Evolutionary conservation across 2,888 invertebrate species (phyloP).

Genomic region (Agriopis leucophaearia): DNA sequence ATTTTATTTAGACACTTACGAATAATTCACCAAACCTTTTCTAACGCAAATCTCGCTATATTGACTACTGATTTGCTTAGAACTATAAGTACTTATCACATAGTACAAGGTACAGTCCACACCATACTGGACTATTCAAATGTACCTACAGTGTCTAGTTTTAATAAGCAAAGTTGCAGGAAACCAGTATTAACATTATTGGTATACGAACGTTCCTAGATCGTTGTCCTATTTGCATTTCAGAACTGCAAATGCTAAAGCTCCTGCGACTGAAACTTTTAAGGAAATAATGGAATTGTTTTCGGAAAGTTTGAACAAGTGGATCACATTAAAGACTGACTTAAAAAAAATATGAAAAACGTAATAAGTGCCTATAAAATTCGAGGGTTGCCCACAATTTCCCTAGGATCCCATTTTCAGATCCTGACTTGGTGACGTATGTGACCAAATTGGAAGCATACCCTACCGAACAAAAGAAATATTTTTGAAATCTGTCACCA

Average conservation of each 20-base stretch:
- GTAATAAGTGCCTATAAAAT: too few relatives aligned
- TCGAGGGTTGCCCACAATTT: too few relatives aligned
- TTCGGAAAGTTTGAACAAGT: conserved; percentile 3
- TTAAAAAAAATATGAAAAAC: too few relatives aligned
- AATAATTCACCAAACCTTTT: neutral
- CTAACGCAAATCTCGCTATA: neutral
- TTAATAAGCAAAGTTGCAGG: conserved; percentile 76
- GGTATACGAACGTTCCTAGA: conserved; percentile 57
- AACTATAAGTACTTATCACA: neutral
- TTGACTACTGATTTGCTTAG: neutral
- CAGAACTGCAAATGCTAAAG: neutral
- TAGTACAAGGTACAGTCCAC: neutral
- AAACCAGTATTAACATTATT: conserved; percentile 62
- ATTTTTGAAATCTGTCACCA: too few relatives aligned
- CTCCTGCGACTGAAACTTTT: conserved; percentile 6
- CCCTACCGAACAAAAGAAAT: too few relatives aligned
- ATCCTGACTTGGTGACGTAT: too few relatives aligned
- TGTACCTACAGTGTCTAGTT: conserved; percentile 51
- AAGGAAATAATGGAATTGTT: conserved; percentile 13
- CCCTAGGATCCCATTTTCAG: too few relatives aligned
- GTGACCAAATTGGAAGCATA: too few relatives aligned
- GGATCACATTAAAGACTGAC: too few relatives aligned
- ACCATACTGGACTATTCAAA: too few relatives aligned
- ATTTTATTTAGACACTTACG: too few relatives aligned
- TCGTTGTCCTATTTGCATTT: conserved; percentile 63